Evolutionary conservation across 2,113 vertebrate genomes (phyloP).

Genomic region (Podilymbus podiceps): DNA sequence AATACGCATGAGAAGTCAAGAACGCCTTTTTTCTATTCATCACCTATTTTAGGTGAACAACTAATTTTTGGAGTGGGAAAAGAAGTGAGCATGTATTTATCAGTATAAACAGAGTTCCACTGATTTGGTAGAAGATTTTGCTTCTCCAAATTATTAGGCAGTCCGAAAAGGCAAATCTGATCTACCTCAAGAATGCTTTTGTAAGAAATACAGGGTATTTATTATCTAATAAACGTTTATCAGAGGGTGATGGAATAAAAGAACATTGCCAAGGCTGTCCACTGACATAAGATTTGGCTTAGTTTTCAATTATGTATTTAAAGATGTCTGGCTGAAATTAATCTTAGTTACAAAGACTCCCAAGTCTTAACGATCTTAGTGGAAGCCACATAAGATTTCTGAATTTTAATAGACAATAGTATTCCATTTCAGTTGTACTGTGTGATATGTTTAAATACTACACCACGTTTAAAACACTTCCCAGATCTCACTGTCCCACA

Average conservation of each 20-base stretch:
- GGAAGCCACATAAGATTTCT: not conserved
- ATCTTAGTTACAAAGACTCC: not conserved
- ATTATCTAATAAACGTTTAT: not conserved
- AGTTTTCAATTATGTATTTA: not conserved
- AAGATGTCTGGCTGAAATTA: not conserved
- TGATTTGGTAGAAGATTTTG: not conserved
- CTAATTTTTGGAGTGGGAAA: not conserved
- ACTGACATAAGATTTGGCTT: not conserved
- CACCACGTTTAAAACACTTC: not conserved
- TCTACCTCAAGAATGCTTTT: not conserved
- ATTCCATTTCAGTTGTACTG: not conserved
- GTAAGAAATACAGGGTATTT: not conserved
- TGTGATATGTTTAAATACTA: not conserved
- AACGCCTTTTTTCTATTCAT: not conserved
- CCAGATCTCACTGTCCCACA: not conserved
- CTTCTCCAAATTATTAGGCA: not conserved
- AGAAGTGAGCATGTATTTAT: not conserved
- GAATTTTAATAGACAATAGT: not conserved
- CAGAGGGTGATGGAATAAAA: not conserved
- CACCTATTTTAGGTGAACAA: not conserved
- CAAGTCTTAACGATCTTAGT: not conserved
- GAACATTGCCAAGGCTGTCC: not conserved
- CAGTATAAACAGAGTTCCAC: not conserved
- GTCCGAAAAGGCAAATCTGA: not conserved
- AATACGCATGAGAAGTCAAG: not conserved